These are phyloP conservation scores for Sorex maritimensis DNA, from an alignment of 2,797 vertebrate species.

Conservation along the genomic window DNA sequence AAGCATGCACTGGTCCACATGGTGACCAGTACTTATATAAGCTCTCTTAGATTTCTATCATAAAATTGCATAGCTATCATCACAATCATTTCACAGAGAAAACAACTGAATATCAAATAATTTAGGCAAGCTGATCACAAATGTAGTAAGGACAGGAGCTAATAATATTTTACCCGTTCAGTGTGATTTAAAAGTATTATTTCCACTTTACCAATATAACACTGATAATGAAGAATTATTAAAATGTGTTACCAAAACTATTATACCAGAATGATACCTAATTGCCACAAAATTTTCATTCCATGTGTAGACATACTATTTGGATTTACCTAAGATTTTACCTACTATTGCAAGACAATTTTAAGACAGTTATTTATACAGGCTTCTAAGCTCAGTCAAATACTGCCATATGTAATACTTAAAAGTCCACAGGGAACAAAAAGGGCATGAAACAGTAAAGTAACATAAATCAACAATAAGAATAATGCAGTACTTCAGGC, in stretches of 20 bases:
- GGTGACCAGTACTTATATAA: not conserved
- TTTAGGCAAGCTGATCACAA: not conserved
- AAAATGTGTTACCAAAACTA: conserved; percentile 42
- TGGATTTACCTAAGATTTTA: conserved; percentile 49
- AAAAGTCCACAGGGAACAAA: conserved; percentile 74
- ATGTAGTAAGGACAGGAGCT: too few relatives aligned
- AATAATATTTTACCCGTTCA: too few relatives aligned
- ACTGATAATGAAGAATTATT: conserved; percentile 13
- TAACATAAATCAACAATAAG: conserved; percentile 83
- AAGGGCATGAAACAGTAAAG: conserved; percentile 61
- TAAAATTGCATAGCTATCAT: not conserved
- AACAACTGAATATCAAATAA: not conserved
- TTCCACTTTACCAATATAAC: conserved; percentile 9
- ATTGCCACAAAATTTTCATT: not conserved
- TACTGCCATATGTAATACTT: conserved; percentile 52
- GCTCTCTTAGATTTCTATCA: conserved; percentile 30
- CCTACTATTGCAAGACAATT: conserved; percentile 17
- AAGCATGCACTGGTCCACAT: not conserved
- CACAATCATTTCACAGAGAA: conserved; percentile 31
- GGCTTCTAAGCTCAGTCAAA: conserved; percentile 54
- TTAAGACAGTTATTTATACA: conserved; percentile 63
- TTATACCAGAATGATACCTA: not conserved
- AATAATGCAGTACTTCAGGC: conserved; percentile 75
- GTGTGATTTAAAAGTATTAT: not conserved
- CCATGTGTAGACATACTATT: conserved; percentile 2